phyloP scores from a whole-genome alignment of 2,888 invertebrate species.

The Polymixis lichenea region DNA sequence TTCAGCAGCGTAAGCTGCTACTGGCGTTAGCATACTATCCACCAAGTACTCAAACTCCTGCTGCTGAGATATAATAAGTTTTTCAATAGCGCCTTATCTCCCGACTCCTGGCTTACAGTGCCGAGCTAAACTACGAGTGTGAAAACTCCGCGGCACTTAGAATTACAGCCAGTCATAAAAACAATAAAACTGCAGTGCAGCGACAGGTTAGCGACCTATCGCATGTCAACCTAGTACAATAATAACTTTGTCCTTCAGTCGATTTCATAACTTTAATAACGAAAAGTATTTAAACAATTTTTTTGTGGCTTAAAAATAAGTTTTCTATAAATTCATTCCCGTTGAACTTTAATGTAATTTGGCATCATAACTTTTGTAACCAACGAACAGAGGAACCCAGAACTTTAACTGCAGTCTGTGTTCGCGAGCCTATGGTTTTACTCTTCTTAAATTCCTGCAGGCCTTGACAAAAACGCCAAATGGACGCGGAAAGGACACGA shows the following conservation, averaged over 20 bases:
- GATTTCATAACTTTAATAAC: constrained; percentile 39
- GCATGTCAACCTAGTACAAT: constrained; percentile 40
- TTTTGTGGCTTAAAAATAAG: constrained; percentile 6
- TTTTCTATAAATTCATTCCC: not conserved
- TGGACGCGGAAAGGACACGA: too few relatives aligned
- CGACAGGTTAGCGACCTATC: constrained; percentile 40
- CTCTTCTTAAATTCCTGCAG: not conserved
- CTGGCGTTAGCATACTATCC: too few relatives aligned
- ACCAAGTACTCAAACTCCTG: not conserved
- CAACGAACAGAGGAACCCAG: not conserved
- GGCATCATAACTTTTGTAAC: not conserved
- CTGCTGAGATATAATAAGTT: not conserved
- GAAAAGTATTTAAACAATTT: not conserved
- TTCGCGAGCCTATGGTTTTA: not conserved
- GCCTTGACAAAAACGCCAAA: too few relatives aligned
- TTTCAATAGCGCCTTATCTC: not conserved
- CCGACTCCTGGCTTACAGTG: not conserved
- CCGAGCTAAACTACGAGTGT: not conserved
- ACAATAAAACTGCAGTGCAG: constrained; percentile 25
- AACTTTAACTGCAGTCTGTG: constrained; percentile 7
- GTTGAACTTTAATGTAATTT: constrained; percentile 26
- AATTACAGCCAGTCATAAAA: constrained; percentile 21
- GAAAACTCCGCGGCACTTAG: constrained; percentile 5
- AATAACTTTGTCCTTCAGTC: constrained; percentile 30
- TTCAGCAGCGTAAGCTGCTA: too few relatives aligned